Conservation (phyloP, 2,113 vertebrate species). For the Nicator chloris region DNA sequence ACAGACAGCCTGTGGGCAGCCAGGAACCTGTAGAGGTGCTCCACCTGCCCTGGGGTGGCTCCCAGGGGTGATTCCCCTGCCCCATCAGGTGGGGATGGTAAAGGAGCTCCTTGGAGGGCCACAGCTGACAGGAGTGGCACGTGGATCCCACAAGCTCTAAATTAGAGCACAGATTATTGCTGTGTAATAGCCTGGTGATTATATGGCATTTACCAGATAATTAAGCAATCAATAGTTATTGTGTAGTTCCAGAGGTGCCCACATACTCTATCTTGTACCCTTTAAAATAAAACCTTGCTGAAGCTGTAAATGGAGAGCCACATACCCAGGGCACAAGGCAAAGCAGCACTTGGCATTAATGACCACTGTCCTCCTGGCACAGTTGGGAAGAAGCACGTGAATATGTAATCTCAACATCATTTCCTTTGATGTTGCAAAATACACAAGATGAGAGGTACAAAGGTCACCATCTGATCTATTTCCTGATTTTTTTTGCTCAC, state of each 20-base stretch:
- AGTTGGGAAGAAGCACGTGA: background rate
- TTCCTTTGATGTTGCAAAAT: background rate
- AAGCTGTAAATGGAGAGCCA: background rate
- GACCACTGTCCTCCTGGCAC: background rate
- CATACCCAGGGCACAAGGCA: background rate
- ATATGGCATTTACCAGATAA: conserved; percentile 49
- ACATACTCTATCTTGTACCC: background rate
- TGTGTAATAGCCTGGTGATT: background rate
- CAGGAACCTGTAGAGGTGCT: background rate
- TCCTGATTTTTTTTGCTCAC: background rate
- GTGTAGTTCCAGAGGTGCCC: conserved; percentile 13
- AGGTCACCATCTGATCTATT: background rate
- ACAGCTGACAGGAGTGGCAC: background rate
- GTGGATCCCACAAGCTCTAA: background rate
- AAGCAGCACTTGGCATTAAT: background rate
- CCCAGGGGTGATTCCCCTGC: background rate
- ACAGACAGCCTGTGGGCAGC: background rate
- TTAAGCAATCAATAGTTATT: conserved; percentile 59
- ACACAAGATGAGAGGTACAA: background rate
- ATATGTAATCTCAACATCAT: background rate
- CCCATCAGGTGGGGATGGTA: background rate
- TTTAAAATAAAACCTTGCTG: background rate
- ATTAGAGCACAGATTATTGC: background rate
- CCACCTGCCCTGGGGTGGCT: background rate
- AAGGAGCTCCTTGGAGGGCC: background rate